phyloP scores from a whole-genome alignment of 2,113 vertebrate genomes.

The Carollia perspicillata region DNA sequence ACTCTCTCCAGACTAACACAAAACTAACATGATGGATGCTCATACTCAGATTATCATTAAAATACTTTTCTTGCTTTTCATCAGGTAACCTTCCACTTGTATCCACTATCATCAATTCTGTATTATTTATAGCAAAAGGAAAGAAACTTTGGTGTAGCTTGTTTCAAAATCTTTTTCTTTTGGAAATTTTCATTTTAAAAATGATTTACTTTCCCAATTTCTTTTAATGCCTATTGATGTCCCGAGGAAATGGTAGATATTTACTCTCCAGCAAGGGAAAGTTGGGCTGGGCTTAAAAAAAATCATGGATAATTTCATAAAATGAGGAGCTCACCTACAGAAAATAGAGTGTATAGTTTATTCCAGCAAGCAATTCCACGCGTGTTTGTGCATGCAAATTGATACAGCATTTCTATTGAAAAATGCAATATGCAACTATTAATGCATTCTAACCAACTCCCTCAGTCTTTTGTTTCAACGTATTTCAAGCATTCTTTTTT shows the following conservation, averaged over 20 bases:
- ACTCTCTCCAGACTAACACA: conserved; percentile 54
- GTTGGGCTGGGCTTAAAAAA: neutral
- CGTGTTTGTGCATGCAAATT: neutral
- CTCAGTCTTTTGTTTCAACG: neutral
- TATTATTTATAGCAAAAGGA: neutral
- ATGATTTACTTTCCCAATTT: neutral
- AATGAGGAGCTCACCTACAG: neutral
- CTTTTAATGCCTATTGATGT: neutral
- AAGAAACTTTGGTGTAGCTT: neutral
- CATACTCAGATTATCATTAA: conserved; percentile 24
- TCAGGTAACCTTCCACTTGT: neutral
- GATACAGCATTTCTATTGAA: neutral
- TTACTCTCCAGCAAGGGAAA: neutral
- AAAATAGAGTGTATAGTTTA: neutral
- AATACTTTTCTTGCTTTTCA: conserved; percentile 19
- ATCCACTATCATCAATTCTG: neutral
- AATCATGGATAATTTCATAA: conserved; percentile 26
- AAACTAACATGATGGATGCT: conserved; percentile 66
- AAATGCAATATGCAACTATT: neutral
- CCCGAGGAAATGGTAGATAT: neutral
- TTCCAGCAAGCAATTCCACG: neutral
- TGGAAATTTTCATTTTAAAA: neutral
- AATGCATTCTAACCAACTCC: neutral
- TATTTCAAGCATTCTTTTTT: neutral
- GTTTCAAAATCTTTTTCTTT: conserved; percentile 25